Evolutionary conservation across 2,797 vertebrate species (phyloP), one percentile per base, ranked within the genome.

Genomic region (Caiman crocodilus): DNA sequence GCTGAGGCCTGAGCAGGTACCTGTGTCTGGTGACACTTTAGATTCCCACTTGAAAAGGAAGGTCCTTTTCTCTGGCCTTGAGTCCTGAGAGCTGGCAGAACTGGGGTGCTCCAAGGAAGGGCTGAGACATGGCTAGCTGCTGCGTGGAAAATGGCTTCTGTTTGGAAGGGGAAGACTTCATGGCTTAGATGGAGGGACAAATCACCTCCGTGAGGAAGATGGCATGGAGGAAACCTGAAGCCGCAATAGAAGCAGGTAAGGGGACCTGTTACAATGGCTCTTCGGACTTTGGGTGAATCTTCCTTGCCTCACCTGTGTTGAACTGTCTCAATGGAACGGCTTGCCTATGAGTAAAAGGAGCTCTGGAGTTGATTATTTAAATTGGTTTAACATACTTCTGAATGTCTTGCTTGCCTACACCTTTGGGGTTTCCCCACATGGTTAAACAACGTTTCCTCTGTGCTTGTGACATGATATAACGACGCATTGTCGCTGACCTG

Each of bases 401-500:
- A 4, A 64, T 5, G 2, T 84, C 60, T 81, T 32, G 69, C 2
- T 15, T 79, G 42, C 60, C 25, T 69, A 3, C n/a, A 8, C 25
- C 42, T 77, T 14, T 14, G 63, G 5, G 5, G 20, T 85, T 85
- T 79, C 7, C 1, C 61, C 87, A 79, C 35, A 14, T 60, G 69
- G 20, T 79, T 75, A 42, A 78, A 23, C 35, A 26, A 55, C 58
- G 73, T 28, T 14, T 67, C 42, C 16, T 79, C 11, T 26, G 63
- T 59, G 56, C 89, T 56, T 57, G 76, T 42, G 61, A 69, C 35
- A 16, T 0, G 2, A 69, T 59, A 73, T 76, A 89, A 50, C 20
- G 75, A 4, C 4, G 0, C 0, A 0, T 15, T 77, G 6, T 26
- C 64, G 32, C 30, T 82, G 85, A 20, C 6, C 14, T 15, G 26